Evolutionary conservation across 2,797 vertebrate genomes (phyloP).

Genomic region (Neoniphon sammara): DNA sequence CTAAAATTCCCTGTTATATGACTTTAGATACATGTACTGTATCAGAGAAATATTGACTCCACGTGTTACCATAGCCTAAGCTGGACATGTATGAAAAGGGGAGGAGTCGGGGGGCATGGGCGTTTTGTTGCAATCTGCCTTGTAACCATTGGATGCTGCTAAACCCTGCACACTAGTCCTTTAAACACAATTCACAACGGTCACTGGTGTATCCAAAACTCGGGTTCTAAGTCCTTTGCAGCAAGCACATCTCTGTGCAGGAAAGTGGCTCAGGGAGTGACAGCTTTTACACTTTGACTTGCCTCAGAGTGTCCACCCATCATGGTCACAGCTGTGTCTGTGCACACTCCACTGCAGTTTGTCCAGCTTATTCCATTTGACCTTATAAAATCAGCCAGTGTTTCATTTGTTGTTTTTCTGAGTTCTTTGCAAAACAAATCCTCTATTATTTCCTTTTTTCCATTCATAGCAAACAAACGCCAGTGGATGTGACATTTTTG

Average conservation of each 20-base stretch:
- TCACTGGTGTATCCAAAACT: neutral
- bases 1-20: no score
- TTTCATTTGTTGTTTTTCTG: slow-evolving; percentile 8
- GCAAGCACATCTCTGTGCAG: slow-evolving; percentile 6
- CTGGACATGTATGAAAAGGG: no score
- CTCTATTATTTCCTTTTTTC: neutral
- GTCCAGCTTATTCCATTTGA: slow-evolving; percentile 25
- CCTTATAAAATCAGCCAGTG: slow-evolving; percentile 14
- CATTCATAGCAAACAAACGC: slow-evolving; percentile 5
- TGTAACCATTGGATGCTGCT: neutral
- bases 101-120: no score
- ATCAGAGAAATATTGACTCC: no score
- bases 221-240: neutral
- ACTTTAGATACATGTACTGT: no score
- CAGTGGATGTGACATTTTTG: neutral
- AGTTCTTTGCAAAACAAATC: slow-evolving; percentile 16
- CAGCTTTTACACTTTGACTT: neutral
- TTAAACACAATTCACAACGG: slow-evolving; percentile 27
- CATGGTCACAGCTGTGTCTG: neutral
- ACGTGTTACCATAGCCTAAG: no score
- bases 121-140: no score
- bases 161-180: no score
- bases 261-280: neutral
- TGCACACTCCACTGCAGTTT: slow-evolving; percentile 21
- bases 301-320: neutral